Conservation (phyloP, 2,888 invertebrate species). For the Barypeithes pellucidus region DNA sequence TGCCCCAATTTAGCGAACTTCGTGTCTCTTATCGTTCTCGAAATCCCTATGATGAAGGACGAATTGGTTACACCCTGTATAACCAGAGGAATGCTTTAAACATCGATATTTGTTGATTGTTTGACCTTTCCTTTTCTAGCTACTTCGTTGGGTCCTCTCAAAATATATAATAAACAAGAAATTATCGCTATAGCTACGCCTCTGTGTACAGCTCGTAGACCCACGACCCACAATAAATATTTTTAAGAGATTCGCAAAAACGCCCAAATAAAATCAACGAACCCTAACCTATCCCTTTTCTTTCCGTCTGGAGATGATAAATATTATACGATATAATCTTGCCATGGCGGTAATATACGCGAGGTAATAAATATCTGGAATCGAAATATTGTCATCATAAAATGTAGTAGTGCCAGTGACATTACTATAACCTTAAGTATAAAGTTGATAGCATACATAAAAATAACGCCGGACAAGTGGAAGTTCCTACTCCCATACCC, state of each 20-base stretch:
- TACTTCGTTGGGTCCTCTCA: too few species aligned
- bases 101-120: too few species aligned
- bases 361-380: not conserved
- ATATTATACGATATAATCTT: slow-evolving; percentile 10
- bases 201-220: slow-evolving; percentile 13
- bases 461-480: too few species aligned
- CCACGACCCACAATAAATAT: slow-evolving; percentile 5
- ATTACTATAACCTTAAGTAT: not conserved
- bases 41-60: too few species aligned
- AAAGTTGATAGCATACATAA: not conserved
- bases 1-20: too few species aligned
- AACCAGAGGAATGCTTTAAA: too few species aligned
- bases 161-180: too few species aligned
- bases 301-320: slow-evolving; percentile 18
- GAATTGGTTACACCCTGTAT: too few species aligned
- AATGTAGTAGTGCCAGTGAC: not conserved
- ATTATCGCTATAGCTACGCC: too few species aligned
- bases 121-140: too few species aligned
- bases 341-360: not conserved
- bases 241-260: not conserved
- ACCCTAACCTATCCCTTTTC: slow-evolving; percentile 27
- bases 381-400: not conserved
- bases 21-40: too few species aligned
- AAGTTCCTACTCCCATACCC: too few species aligned
- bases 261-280: slow-evolving; percentile 27